phyloP scores from a whole-genome alignment of 2,888 invertebrate species.

The Tricholauxania praeusta region DNA sequence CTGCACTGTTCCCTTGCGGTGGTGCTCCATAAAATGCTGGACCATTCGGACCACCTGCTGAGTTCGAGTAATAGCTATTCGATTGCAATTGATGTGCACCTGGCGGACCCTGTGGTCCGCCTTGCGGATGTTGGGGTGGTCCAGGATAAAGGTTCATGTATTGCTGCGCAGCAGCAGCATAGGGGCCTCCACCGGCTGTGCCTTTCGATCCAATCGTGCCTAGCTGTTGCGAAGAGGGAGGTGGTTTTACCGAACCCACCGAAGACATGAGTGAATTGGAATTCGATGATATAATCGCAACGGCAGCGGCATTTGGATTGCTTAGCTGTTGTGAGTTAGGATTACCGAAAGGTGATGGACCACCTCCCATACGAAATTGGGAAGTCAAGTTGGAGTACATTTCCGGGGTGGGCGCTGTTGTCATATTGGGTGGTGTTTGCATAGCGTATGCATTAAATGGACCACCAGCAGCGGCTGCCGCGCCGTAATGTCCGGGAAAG shows the following conservation, averaged over 20 bases:
- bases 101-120: slow-evolving; percentile 55
- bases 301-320: slow-evolving; percentile 80
- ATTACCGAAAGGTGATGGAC: slow-evolving; percentile 70
- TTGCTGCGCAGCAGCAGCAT: slow-evolving; percentile 63
- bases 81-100: slow-evolving; percentile 65
- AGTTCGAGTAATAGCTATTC: slow-evolving; percentile 68
- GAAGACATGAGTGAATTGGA: slow-evolving; percentile 91
- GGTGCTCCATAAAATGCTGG: slow-evolving; percentile 63
- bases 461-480: slow-evolving; percentile 68
- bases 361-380: slow-evolving; percentile 74
- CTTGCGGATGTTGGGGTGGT: slow-evolving; percentile 64
- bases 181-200: slow-evolving; percentile 56
- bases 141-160: slow-evolving; percentile 67
- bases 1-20: slow-evolving; percentile 61
- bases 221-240: slow-evolving; percentile 81
- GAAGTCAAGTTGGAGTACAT: slow-evolving; percentile 76
- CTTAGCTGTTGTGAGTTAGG: slow-evolving; percentile 81
- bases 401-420: slow-evolving; percentile 76
- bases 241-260: slow-evolving; percentile 85
- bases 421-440: slow-evolving; percentile 69
- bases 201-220: slow-evolving; percentile 80
- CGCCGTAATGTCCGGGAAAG: slow-evolving; percentile 73
- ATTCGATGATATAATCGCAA: slow-evolving; percentile 86
- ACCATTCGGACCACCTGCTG: slow-evolving; percentile 66
- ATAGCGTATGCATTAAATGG: slow-evolving; percentile 77